Percentiles rank a stretch among this genome's conserved stretches.
Evolutionary conservation across 92 coral and sea anemone genomes (phyloP).

Genomic region (Porites divaricata): DNA sequence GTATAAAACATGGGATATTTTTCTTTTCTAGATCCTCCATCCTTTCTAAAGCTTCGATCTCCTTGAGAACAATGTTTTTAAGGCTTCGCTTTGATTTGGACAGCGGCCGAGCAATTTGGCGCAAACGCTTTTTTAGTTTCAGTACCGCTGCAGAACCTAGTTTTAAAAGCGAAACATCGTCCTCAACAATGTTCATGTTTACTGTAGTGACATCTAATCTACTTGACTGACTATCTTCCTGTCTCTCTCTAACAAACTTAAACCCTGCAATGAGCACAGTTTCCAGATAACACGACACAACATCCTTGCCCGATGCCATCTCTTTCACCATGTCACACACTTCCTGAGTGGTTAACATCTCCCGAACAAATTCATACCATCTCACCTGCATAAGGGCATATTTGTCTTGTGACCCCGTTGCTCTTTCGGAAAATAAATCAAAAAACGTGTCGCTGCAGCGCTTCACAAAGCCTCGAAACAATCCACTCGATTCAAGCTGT

Average conservation of each 20-base stretch:
- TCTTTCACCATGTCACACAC: neutral
- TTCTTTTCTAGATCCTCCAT: slow-evolving; percentile 9
- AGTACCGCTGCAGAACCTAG: slow-evolving; percentile 11
- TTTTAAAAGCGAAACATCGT: slow-evolving; percentile 8
- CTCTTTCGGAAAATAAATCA: slow-evolving; percentile 7
- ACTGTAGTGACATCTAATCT: neutral
- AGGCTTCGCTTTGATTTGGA: neutral
- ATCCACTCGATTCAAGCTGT: neutral
- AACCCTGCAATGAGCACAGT: neutral
- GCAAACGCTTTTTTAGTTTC: slow-evolving; percentile 1
- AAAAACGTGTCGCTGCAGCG: neutral
- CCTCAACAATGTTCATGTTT: neutral
- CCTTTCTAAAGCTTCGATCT: neutral
- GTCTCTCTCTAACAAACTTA: slow-evolving; percentile 17
- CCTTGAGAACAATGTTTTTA: neutral
- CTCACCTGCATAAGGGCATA: slow-evolving; percentile 6
- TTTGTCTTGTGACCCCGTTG: neutral
- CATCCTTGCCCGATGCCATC: neutral
- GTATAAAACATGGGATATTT: neutral
- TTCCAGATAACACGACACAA: slow-evolving; percentile 4
- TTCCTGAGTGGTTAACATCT: neutral
- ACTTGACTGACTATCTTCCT: neutral
- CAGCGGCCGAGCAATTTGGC: neutral
- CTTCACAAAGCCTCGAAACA: neutral
- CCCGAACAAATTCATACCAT: slow-evolving; percentile 8